Evolutionary conservation across 30 jellyfish, hydroid and myxozoan species (phyloP).

Genomic region (Hydra vulgaris): DNA sequence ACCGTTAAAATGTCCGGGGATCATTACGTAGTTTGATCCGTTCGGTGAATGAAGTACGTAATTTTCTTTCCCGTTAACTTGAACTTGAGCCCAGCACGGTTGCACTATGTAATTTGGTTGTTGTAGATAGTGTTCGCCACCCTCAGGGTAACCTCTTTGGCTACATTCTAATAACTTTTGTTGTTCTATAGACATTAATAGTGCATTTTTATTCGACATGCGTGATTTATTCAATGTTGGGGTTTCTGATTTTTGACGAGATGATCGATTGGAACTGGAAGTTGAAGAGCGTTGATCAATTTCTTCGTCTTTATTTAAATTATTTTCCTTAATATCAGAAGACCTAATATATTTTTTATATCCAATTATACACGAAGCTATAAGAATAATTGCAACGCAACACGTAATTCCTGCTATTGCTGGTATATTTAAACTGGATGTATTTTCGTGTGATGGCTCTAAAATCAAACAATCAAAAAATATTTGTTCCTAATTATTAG

Average conservation of each 20-base stretch:
- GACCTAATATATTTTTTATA: conserved; percentile 39
- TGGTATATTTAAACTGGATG: conserved; percentile 56
- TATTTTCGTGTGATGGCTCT: not conserved
- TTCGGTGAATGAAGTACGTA: not conserved
- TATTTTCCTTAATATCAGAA: conserved; percentile 23
- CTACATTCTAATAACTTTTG: conserved; percentile 14
- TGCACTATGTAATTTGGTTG: not conserved
- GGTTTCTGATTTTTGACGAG: conserved; percentile 26
- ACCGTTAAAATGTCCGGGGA: not conserved
- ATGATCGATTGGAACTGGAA: conserved; percentile 22
- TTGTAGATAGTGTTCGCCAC: conserved; percentile 11
- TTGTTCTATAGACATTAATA: conserved; percentile 3
- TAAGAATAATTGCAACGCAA: conserved; percentile 51
- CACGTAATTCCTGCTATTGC: conserved; percentile 68
- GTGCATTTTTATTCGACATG: not conserved
- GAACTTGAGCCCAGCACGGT: conserved; percentile 1
- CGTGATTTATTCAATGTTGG: not conserved
- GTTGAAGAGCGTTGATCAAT: conserved; percentile 32
- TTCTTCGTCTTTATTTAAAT: conserved; percentile 37
- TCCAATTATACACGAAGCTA: conserved; percentile 66
- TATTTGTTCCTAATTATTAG: conserved; percentile 1
- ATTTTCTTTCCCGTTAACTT: not conserved
- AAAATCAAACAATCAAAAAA: not conserved
- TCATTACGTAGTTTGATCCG: not conserved
- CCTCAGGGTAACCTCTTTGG: conserved; percentile 22